phyloP scores from a whole-genome alignment of 1,140 invertebrate genomes.

The Sinonovacula constricta region DNA sequence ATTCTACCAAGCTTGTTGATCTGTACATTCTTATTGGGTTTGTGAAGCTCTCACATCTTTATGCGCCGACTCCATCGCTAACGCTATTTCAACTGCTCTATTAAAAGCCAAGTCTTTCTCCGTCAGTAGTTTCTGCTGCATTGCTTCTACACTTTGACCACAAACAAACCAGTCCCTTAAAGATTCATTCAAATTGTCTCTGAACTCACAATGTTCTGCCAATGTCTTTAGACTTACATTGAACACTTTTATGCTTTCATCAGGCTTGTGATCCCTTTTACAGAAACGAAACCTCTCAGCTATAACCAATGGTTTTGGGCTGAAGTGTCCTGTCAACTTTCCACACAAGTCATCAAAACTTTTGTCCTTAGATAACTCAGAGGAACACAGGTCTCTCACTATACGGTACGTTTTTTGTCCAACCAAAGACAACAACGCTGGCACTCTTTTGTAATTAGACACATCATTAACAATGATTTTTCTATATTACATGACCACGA shows the following conservation, averaged over 20 bases:
- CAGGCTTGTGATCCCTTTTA: slow-evolving; percentile 45
- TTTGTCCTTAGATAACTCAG: neutral
- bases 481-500: too few species aligned
- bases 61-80: slow-evolving; percentile 47
- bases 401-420: too few species aligned
- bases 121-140: slow-evolving; percentile 45
- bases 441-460: too few species aligned
- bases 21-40: neutral
- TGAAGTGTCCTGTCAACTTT: slow-evolving; percentile 23
- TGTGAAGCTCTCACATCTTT: slow-evolving; percentile 36
- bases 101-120: slow-evolving; percentile 35
- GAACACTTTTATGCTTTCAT: slow-evolving; percentile 20
- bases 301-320: slow-evolving; percentile 49
- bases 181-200: slow-evolving; percentile 33
- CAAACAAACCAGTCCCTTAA: slow-evolving; percentile 56
- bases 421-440: too few species aligned
- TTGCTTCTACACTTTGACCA: slow-evolving; percentile 50
- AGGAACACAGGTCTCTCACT: neutral
- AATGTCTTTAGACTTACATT: slow-evolving; percentile 44
- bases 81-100: slow-evolving; percentile 45
- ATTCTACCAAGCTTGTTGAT: neutral
- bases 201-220: slow-evolving; percentile 51
- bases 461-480: too few species aligned
- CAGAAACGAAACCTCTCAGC: slow-evolving; percentile 57
- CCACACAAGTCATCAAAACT: slow-evolving; percentile 7